Evolutionary conservation across 2,797 vertebrate genomes (phyloP), one percentile per base, ranked within the genome.

Genomic region (Babyrousa celebensis): DNA sequence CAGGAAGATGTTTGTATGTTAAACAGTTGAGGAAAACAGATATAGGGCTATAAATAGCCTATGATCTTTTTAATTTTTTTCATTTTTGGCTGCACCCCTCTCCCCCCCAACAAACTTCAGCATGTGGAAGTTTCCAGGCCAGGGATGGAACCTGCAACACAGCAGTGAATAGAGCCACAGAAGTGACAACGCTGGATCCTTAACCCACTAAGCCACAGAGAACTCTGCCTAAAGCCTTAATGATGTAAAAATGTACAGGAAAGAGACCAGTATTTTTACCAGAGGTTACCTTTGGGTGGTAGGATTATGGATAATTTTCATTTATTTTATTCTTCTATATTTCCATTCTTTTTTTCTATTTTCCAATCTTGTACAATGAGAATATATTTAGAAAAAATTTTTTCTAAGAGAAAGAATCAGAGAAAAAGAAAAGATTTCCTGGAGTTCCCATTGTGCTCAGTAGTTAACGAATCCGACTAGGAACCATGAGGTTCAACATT

Each of bases 11-110:
- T 20, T 95, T 43, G 56, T 21, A 67, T 11, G 23, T 65, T 62
- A 94, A 62, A 89, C 94, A 94, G 54, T 52, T 78, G 54, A 94
- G 52, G n/a, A 93, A 96, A 96, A 74, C n/a, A 92, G 62, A 74
- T 17, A 83, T 1, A 71, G 25, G 17, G 27, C 18, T 84, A 62
- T 25, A 48, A 95, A 82, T 25, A 93, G 36, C 32, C 63, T 72
- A n/a, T 68, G n/a, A 86, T 62, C 17, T 48, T 48, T 48, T 48
- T 48, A 48, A 48, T 48, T 48, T 48, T 48, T 48, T 48, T 48
- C 43, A 7, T 6, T 48, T 48, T 48, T 48, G 43, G 6, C 43
- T 48, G 43, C 43, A 48, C 43, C 43, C 43, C 6, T 1, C 43
- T 48, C 36, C 36, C 36, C 36, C 36, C 36, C 36, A 3, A 36